Base-by-base conservation (phyloP, 1,140 invertebrate species). In the Varroa destructor region DNA sequence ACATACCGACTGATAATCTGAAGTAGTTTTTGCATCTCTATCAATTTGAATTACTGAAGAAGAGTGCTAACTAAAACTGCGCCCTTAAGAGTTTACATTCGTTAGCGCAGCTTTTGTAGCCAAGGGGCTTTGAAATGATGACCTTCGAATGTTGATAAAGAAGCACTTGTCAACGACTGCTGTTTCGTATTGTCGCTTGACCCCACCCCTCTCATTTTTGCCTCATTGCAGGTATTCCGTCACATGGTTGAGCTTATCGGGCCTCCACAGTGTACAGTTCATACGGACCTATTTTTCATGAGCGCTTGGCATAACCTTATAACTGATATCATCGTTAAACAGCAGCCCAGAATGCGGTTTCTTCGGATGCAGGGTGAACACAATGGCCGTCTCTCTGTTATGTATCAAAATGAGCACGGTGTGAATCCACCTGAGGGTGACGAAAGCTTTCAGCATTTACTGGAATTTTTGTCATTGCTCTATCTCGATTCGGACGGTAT, bases 201-300 rank as follows among this genome's bases (percentile, higher is more conserved):
- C 46, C 46, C 46, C 3, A 5, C 46, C 46, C 46, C 46, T 51
- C 46, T 51, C 46, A 8, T 3, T 51, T 8, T 25, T 25, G 4
- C 46, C 46, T 51, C 46, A 8, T 51, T 8, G 37, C 61, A 67
- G 61, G 61, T 67, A 2, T 67, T 67, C 37, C 61, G 46, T 14
- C 61, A 67, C 61, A 67, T 67, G 61, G 61, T 67, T 8, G 61
- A 67, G 40, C 61, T 67, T 37, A 40, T 67, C 61, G 61, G 61
- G 8, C 61, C 40, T 46, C 14, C 40, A n/a, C 61, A 67, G 61
- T 43, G 61, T 40, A 46, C 46, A 2, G 8, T 67, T 8, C 61
- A 67, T 8, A 1, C 61, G 1, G 61, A 67, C 14, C 14, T 14
- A 4, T 67, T 43, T 40, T 8, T 67, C 12, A 67, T 67, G 61